phyloP scores from a whole-genome alignment of 1,140 invertebrate species.

The Bombus haemorrhoidalis region DNA sequence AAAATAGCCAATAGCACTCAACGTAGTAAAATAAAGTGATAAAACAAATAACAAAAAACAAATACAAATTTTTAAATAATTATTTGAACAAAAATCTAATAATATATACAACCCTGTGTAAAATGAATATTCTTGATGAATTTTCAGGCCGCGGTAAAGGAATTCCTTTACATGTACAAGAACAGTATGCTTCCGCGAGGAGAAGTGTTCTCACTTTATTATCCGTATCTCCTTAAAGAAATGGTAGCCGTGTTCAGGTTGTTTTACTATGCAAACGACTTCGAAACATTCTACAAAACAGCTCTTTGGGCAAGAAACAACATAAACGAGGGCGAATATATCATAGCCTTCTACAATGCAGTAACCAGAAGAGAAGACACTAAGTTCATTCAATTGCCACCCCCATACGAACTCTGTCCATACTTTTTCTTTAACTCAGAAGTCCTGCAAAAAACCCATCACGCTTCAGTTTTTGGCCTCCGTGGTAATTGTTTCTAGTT shows the following conservation, averaged over 20 bases:
- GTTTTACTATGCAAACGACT: constrained; percentile 86
- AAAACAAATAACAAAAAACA: not conserved
- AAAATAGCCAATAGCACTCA: too few species aligned
- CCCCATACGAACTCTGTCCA: constrained; percentile 86
- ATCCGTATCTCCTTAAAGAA: constrained; percentile 82
- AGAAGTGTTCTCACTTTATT: constrained; percentile 83
- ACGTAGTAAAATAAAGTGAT: too few species aligned
- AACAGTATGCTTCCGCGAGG: constrained; percentile 82
- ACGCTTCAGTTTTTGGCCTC: constrained; percentile 64
- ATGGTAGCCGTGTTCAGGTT: constrained; percentile 83
- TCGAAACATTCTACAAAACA: constrained; percentile 85
- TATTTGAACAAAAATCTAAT: not conserved
- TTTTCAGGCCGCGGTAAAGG: constrained; percentile 72
- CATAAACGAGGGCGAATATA: constrained; percentile 85
- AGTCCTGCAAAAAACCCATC: constrained; percentile 71
- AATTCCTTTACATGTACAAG: constrained; percentile 74
- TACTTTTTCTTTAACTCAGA: constrained; percentile 84
- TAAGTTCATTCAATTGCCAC: constrained; percentile 84
- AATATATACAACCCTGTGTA: not conserved
- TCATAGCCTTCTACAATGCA: constrained; percentile 84
- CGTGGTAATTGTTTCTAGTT: not conserved
- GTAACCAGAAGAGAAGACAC: constrained; percentile 84
- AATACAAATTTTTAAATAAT: not conserved
- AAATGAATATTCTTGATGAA: not conserved
- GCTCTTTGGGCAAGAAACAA: constrained; percentile 84